Conservation (phyloP, 2,113 vertebrate species). For the Anguilla rostrata region DNA sequence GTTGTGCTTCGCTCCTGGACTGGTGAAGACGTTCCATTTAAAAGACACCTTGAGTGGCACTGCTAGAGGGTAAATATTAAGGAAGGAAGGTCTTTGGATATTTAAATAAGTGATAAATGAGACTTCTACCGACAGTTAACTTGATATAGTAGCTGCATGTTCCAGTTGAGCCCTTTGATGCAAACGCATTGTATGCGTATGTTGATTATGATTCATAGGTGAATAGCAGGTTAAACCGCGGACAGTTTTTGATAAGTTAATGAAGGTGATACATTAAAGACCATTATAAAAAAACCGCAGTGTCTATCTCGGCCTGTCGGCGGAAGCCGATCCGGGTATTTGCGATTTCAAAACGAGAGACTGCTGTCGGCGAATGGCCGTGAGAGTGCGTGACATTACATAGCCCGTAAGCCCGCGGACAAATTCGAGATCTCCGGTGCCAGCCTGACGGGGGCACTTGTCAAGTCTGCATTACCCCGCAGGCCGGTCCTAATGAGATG, state of each 20-base stretch:
- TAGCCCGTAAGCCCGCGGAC: neutral
- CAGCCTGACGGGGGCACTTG: neutral
- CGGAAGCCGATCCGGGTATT: neutral
- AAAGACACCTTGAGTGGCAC: neutral
- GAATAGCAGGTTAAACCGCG: too few species aligned
- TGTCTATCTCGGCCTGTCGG: neutral
- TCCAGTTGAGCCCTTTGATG: neutral
- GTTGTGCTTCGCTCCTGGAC: neutral
- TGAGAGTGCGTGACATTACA: neutral
- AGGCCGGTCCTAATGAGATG: slow-evolving; percentile 77
- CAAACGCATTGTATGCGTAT: neutral
- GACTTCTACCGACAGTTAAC: neutral
- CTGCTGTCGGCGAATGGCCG: neutral
- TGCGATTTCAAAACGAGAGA: neutral
- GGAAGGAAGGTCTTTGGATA: neutral
- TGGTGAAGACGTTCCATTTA: neutral
- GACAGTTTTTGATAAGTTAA: neutral
- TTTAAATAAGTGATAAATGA: neutral
- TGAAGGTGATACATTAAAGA: neutral
- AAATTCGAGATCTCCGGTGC: neutral
- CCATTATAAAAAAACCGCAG: neutral
- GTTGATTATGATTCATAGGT: neutral
- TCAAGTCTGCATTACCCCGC: slow-evolving; percentile 38
- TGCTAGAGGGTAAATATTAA: neutral
- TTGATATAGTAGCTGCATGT: neutral